Percentiles rank a stretch among this genome's conserved stretches.
Conservation (phyloP, 1,140 invertebrate genomes). For the Propsilocerus akamusi region DNA sequence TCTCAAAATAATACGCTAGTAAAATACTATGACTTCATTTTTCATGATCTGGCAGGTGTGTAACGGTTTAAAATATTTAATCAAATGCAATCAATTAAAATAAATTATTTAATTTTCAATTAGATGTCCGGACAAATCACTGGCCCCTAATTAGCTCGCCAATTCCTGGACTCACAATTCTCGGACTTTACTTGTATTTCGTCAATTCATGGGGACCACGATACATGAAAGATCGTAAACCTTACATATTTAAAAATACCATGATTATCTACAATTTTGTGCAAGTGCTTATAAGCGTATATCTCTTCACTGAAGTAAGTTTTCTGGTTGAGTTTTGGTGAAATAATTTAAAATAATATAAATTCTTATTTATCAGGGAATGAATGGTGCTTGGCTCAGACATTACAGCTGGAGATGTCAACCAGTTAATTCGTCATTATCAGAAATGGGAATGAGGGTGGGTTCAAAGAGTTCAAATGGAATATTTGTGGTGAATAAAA, state of each 20-base stretch:
- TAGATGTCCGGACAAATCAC: conserved; percentile 63
- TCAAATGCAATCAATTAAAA: not conserved
- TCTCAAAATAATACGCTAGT: conserved; percentile 29
- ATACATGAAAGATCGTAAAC: conserved; percentile 61
- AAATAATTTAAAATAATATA: not conserved
- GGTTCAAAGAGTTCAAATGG: conserved; percentile 10
- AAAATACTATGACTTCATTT: conserved; percentile 31
- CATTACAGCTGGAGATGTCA: conserved; percentile 72
- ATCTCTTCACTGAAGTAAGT: conserved; percentile 48
- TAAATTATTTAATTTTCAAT: conserved; percentile 5
- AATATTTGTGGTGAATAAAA: conserved; percentile 3
- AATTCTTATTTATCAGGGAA: conserved; percentile 26
- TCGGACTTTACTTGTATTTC: conserved; percentile 51
- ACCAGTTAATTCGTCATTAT: conserved; percentile 52
- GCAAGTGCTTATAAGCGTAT: conserved; percentile 54
- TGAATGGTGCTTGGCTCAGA: conserved; percentile 36
- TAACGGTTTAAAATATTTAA: not conserved
- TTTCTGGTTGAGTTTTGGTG: not conserved
- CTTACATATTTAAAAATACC: conserved; percentile 54
- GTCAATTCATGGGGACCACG: conserved; percentile 53
- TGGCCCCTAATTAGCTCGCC: conserved; percentile 70
- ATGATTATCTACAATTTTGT: conserved; percentile 67
- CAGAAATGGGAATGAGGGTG: conserved; percentile 54
- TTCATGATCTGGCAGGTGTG: conserved; percentile 34
- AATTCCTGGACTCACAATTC: conserved; percentile 45